phyloP scores from a whole-genome alignment of 1,140 invertebrate species.

The Drosophila nigrodunni region DNA sequence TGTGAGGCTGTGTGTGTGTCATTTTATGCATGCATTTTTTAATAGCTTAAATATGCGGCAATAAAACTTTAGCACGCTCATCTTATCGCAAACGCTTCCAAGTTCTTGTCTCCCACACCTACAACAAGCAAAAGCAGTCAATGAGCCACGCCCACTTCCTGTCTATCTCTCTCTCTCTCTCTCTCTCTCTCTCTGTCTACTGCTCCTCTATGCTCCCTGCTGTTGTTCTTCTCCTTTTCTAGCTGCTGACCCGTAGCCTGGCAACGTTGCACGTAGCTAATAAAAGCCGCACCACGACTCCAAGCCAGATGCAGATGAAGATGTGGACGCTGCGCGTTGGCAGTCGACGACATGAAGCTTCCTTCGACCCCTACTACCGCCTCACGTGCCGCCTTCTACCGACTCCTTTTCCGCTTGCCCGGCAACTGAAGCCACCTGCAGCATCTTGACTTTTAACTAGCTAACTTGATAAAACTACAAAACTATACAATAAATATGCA shows the following conservation, averaged over 20 bases:
- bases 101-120: slow-evolving; percentile 44
- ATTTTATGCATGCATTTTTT: slow-evolving; percentile 83
- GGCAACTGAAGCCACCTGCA: slow-evolving; percentile 22
- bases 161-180: neutral
- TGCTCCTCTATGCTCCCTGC: too few relatives aligned
- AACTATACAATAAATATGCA: slow-evolving; percentile 83
- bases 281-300: slow-evolving; percentile 63
- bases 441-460: slow-evolving; percentile 81
- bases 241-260: slow-evolving; percentile 6
- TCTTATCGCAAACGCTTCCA: slow-evolving; percentile 74
- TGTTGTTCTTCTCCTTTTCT: neutral
- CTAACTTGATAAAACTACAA: slow-evolving; percentile 82
- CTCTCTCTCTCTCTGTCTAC: slow-evolving; percentile 10
- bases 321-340: slow-evolving; percentile 33
- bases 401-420: neutral
- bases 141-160: neutral
- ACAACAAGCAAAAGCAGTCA: neutral
- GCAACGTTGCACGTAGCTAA: slow-evolving; percentile 71
- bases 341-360: slow-evolving; percentile 61
- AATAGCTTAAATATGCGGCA: slow-evolving; percentile 83
- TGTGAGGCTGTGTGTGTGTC: slow-evolving; percentile 55
- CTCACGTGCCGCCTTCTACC: slow-evolving; percentile 51
- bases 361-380: neutral
- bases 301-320: slow-evolving; percentile 40
- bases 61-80: slow-evolving; percentile 82